A percentile compares a stretch with the other conserved stretches of the same genome.
phyloP scores from a whole-genome alignment of 1,140 invertebrate species.

The Ceratina australensis region DNA sequence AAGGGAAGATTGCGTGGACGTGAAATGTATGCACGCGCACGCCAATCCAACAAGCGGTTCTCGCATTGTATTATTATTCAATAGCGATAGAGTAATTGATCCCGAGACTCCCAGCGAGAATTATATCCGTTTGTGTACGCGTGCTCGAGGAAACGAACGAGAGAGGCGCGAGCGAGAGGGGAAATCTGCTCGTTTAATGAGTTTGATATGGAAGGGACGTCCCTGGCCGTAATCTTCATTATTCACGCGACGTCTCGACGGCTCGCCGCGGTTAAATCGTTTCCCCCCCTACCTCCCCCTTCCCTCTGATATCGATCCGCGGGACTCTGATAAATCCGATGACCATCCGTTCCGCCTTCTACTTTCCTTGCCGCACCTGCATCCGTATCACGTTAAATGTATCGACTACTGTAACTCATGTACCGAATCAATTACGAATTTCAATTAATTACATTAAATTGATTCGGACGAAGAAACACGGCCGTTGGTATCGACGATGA shows the following conservation, averaged over 20 bases:
- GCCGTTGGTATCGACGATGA: no score
- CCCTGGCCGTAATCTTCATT: slow-evolving; percentile 55
- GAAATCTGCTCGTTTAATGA: slow-evolving; percentile 45
- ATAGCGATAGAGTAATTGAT: slow-evolving; percentile 77
- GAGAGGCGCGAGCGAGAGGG: slow-evolving; percentile 24
- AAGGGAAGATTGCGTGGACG: slow-evolving; percentile 18
- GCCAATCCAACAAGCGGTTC: slow-evolving; percentile 20
- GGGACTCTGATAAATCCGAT: slow-evolving; percentile 26
- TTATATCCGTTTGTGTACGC: neutral
- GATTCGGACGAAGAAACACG: no score
- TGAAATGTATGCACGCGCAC: slow-evolving; percentile 50
- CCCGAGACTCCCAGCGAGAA: slow-evolving; percentile 50
- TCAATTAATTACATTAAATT: no score
- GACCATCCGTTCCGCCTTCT: neutral
- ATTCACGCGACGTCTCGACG: slow-evolving; percentile 53
- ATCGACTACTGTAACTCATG: no score
- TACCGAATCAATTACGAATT: no score
- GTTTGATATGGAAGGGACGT: slow-evolving; percentile 56
- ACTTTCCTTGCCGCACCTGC: neutral
- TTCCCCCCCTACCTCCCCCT: neutral
- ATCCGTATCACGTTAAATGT: no score
- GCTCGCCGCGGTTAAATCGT: slow-evolving; percentile 17
- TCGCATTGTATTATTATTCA: slow-evolving; percentile 71
- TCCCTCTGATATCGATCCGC: slow-evolving; percentile 26
- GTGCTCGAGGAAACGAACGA: neutral